These are phyloP conservation scores for Felis chaus DNA, from an alignment of 2,113 vertebrate genomes.

Conservation along the genomic window DNA sequence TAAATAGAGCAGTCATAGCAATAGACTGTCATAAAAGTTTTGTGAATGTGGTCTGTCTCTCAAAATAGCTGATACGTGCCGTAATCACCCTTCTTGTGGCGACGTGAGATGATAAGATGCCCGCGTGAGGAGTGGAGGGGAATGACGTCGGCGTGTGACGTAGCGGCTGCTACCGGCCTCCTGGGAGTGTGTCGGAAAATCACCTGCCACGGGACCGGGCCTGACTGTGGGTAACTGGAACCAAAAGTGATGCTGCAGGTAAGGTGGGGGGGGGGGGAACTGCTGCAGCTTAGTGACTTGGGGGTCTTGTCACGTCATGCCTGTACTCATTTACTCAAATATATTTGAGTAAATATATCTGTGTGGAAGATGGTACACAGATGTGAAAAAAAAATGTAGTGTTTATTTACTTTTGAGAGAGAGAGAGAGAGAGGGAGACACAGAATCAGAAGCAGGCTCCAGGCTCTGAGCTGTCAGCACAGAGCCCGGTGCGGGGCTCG, in stretches of 20 bases:
- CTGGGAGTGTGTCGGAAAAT: not conserved
- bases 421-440: no score
- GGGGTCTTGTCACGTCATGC: not conserved
- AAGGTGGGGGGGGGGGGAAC: no score
- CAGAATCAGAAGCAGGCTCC: no score
- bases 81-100: not conserved
- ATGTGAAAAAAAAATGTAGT: not conserved
- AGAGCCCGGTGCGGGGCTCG: no score
- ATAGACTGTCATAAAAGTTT: not conserved
- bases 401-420: no score
- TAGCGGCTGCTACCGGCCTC: no score
- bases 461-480: no score
- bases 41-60: not conserved
- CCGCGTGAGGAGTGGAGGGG: rapidly evolving
- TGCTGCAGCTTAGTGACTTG: not conserved
- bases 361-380: no score
- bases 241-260: not conserved
- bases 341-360: not conserved
- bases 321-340: not conserved
- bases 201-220: not conserved
- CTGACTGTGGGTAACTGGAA: not conserved
- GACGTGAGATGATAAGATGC: not conserved
- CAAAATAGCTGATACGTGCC: not conserved
- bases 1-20: not conserved
- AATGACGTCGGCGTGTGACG: rapidly evolving